Evolutionary conservation across 2,888 invertebrate species (phyloP).

Genomic region (Cerastis leucographa): DNA sequence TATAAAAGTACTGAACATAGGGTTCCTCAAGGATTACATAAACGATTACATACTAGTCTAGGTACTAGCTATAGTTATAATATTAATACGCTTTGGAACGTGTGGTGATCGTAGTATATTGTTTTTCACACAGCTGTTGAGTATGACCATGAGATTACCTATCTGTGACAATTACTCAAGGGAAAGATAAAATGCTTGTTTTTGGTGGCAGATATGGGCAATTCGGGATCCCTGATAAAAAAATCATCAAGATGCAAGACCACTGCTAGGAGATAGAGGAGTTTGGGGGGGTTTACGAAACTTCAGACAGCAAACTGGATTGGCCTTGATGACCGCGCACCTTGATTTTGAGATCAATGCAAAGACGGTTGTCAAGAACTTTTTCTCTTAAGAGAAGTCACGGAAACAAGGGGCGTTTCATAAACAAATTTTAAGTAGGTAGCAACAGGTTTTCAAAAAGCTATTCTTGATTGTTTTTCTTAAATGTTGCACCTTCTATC

Average conservation of each 20-base stretch:
- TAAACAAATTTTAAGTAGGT: background rate
- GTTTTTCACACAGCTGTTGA: background rate
- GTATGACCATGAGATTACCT: background rate
- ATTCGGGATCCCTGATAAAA: background rate
- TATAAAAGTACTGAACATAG: background rate
- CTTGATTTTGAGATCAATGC: background rate
- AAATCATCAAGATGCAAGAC: background rate
- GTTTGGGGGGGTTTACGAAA: background rate
- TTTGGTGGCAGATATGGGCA: background rate
- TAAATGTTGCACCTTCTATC: background rate
- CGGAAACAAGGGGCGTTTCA: background rate
- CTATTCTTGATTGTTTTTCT: background rate
- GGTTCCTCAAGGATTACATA: background rate
- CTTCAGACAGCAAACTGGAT: background rate
- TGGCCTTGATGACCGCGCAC: background rate
- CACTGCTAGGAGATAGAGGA: background rate
- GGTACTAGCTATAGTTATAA: background rate
- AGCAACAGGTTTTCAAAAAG: background rate
- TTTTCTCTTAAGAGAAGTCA: background rate
- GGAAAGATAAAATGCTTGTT: background rate
- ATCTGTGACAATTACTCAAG: background rate
- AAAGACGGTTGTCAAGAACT: background rate
- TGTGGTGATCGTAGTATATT: constrained; percentile 1
- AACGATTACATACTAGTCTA: background rate
- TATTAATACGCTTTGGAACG: background rate